A percentile compares a stretch with the other conserved stretches of the same genome.
phyloP scores from a whole-genome alignment of 2,113 vertebrate species.

The Catagonus wagneri region DNA sequence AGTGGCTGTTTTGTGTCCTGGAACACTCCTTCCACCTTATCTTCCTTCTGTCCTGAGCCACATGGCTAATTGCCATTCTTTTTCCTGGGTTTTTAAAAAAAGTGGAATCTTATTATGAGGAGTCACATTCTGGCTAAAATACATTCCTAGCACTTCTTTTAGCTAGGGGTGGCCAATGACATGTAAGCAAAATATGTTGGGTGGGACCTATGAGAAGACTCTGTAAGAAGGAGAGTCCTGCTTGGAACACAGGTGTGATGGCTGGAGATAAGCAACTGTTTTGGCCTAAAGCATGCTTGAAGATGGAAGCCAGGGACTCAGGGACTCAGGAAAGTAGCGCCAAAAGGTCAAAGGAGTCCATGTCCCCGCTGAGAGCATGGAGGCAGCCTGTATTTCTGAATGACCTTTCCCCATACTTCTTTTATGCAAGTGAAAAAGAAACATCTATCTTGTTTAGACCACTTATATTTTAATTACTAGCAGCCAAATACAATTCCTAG shows the following conservation, averaged over 20 bases:
- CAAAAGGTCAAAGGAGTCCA: neutral
- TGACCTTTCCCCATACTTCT: neutral
- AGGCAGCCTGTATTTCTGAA: neutral
- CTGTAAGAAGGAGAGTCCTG: neutral
- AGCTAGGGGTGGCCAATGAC: neutral
- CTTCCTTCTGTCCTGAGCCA: neutral
- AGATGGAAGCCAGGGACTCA: neutral
- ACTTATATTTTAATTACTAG: slow-evolving; percentile 22
- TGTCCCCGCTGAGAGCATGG: neutral
- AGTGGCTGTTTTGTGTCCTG: neutral
- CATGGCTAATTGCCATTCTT: neutral
- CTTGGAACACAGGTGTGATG: neutral
- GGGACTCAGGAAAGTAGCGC: neutral
- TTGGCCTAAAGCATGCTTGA: neutral
- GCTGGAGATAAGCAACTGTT: neutral
- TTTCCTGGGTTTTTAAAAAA: neutral
- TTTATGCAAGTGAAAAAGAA: slow-evolving; percentile 38
- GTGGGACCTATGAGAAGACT: neutral
- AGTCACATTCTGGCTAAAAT: slow-evolving; percentile 20
- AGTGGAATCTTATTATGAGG: slow-evolving; percentile 8
- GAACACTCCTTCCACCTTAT: neutral
- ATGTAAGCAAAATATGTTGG: neutral
- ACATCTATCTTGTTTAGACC: slow-evolving; percentile 1
- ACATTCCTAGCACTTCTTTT: neutral
- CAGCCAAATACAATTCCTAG: neutral